phyloP scores from a whole-genome alignment of 2,888 invertebrate species.

The Troglohyphantes excavatus region DNA sequence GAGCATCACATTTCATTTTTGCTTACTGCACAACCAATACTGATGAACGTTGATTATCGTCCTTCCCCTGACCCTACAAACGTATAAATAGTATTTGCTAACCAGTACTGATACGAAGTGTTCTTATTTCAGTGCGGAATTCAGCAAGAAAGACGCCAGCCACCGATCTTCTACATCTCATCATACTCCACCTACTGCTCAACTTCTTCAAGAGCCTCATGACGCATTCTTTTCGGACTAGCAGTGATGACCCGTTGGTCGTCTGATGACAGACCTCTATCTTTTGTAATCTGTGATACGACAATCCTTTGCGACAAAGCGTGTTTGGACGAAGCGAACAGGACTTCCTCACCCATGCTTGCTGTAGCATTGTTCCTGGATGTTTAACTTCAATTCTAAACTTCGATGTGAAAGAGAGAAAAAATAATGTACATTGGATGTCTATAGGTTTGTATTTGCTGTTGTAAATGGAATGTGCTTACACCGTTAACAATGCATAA shows the following conservation, averaged over 20 bases:
- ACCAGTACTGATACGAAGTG: too few species aligned
- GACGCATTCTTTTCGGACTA: slow-evolving; percentile 2
- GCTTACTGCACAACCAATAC: too few species aligned
- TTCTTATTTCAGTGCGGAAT: slow-evolving; percentile 51
- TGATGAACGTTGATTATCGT: too few species aligned
- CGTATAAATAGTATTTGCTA: too few species aligned
- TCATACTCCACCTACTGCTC: slow-evolving; percentile 30
- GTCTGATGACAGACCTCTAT: slow-evolving; percentile 25
- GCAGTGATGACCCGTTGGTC: not conserved
- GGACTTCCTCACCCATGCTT: not conserved
- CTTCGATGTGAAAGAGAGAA: not conserved
- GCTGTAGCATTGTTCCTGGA: slow-evolving; percentile 37
- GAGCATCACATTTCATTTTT: too few species aligned
- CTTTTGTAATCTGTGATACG: slow-evolving; percentile 71
- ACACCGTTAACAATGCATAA: too few species aligned
- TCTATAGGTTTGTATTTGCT: slow-evolving; percentile 21
- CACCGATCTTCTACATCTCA: not conserved
- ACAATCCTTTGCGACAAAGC: slow-evolving; percentile 53
- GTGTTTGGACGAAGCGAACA: not conserved
- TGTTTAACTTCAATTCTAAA: slow-evolving; percentile 14
- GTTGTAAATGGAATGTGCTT: not conserved
- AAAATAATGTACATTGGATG: slow-evolving; percentile 1
- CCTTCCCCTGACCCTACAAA: too few species aligned
- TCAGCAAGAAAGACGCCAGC: not conserved
- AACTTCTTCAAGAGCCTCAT: slow-evolving; percentile 3